These are phyloP conservation scores for Poecilia latipinna DNA, from an alignment of 2,113 vertebrate genomes.

Conservation along the genomic window DNA sequence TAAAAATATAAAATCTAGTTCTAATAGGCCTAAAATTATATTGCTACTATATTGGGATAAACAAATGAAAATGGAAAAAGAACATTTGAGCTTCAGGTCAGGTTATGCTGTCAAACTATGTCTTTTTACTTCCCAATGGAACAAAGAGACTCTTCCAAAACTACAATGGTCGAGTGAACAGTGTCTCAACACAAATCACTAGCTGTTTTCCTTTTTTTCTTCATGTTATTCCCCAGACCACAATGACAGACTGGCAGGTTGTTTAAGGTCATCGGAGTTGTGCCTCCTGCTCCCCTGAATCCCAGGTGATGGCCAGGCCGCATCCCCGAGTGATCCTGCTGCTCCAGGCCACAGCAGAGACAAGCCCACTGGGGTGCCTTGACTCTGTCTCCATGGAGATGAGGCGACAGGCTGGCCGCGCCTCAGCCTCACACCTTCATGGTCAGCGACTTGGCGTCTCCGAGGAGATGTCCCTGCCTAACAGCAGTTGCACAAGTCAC, in stretches of 20 bases:
- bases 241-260: conserved; percentile 78
- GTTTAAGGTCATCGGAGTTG: conserved; percentile 73
- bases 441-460: conserved; percentile 86
- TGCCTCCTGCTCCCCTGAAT: conserved; percentile 64
- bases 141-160: conserved; percentile 52
- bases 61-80: not conserved
- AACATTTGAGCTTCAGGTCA: conserved; percentile 26
- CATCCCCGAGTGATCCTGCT: conserved; percentile 67
- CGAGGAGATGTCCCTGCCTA: conserved; percentile 54
- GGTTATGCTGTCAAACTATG: conserved; percentile 23
- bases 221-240: conserved; percentile 59
- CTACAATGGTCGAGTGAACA: conserved; percentile 60
- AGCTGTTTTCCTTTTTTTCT: conserved; percentile 43
- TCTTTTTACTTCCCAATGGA: conserved; percentile 38
- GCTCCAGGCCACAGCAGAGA: conserved; percentile 69
- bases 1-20: not conserved
- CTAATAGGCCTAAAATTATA: not conserved
- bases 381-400: conserved; percentile 81
- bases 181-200: conserved; percentile 56
- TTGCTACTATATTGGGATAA: not conserved
- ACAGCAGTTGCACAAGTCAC: conserved; percentile 54
- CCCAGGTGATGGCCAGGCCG: conserved; percentile 70
- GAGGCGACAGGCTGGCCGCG: conserved; percentile 71
- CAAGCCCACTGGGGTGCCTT: conserved; percentile 78
- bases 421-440: conserved; percentile 85